These are phyloP conservation scores for Bambusicola thoracicus DNA, from an alignment of 2,113 vertebrate species.

Conservation along the genomic window DNA sequence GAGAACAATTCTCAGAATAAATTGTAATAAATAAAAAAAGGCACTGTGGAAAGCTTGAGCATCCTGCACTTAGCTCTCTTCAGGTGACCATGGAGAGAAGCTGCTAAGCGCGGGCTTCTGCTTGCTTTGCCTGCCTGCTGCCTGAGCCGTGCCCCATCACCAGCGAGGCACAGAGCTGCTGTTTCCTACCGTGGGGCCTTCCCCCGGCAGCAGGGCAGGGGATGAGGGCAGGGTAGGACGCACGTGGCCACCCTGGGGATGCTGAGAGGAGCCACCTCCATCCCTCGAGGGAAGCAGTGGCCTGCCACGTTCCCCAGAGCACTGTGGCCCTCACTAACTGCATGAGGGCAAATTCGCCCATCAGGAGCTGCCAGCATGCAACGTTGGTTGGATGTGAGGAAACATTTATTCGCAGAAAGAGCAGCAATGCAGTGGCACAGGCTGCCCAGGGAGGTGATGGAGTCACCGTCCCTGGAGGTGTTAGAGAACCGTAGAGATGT, in stretches of 20 bases:
- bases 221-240: neutral
- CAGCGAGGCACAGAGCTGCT: neutral
- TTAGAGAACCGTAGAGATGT: too few species aligned
- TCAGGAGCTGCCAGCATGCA: neutral
- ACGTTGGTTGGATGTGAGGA: too few species aligned
- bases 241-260: neutral
- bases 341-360: neutral
- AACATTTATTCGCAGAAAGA: too few species aligned
- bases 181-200: neutral
- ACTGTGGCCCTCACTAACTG: neutral
- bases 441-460: too few species aligned
- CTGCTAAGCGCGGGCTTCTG: neutral
- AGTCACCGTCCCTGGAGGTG: too few species aligned
- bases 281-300: neutral
- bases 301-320: neutral
- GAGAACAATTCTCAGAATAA: conserved; percentile 25
- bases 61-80: neutral
- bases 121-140: neutral
- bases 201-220: neutral
- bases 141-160: neutral
- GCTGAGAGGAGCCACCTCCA: neutral
- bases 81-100: neutral
- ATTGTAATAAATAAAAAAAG: neutral
- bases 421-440: too few species aligned
- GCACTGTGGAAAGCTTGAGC: neutral